A percentile compares a stretch with the other conserved stretches of the same genome.
phyloP scores from a whole-genome alignment of 2,888 invertebrate genomes.

The Epirrhoe alternata region DNA sequence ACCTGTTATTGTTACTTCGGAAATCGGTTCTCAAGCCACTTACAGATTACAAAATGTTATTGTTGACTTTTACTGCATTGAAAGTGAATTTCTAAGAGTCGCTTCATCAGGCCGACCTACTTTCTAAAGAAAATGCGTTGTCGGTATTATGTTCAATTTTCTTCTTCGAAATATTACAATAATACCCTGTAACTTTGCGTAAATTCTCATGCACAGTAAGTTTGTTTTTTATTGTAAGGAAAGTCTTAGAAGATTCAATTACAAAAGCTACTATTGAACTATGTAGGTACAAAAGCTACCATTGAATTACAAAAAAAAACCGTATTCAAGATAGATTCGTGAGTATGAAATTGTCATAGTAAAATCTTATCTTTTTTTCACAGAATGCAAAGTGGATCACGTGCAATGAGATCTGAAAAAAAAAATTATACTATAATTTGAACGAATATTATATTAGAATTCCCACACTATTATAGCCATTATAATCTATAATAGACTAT shows the following conservation, averaged over 20 bases:
- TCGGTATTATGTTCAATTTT: constrained; percentile 53
- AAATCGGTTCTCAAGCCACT: constrained; percentile 56
- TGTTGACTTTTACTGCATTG: constrained; percentile 52
- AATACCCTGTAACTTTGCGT: constrained; percentile 35
- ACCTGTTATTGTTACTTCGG: constrained; percentile 22
- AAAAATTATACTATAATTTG: background rate
- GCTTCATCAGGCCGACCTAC: constrained; percentile 61
- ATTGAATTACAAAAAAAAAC: background rate
- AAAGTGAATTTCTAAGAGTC: constrained; percentile 64
- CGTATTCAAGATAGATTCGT: background rate
- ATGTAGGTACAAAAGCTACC: background rate
- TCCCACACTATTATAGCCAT: constrained; percentile 16
- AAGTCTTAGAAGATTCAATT: background rate
- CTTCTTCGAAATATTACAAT: constrained; percentile 44
- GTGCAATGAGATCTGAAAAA: constrained; percentile 16
- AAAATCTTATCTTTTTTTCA: constrained; percentile 15
- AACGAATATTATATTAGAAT: background rate
- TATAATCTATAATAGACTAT: constrained; percentile 36
- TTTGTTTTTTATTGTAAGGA: constrained; percentile 4
- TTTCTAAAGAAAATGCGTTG: constrained; percentile 70
- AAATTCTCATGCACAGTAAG: constrained; percentile 21
- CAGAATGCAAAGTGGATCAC: background rate
- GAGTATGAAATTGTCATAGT: background rate
- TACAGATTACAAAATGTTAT: constrained; percentile 51
- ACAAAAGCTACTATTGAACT: too few relatives aligned